Evolutionary conservation across 2,888 invertebrate genomes (phyloP).

Genomic region (Vanessa cardui): DNA sequence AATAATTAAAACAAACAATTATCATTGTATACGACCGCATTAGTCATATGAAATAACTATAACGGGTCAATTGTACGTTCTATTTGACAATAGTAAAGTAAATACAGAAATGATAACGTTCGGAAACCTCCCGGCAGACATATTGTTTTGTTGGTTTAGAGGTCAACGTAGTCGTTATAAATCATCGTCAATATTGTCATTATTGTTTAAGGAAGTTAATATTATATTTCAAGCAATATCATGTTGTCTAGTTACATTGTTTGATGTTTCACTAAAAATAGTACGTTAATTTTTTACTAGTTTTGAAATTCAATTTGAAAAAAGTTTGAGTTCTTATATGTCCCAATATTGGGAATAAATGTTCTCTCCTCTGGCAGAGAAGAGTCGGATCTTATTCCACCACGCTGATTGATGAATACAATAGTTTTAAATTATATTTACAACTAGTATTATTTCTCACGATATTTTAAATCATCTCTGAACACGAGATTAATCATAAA

Average conservation of each 20-base stretch:
- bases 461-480: too few relatives aligned
- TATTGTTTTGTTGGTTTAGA: slow-evolving; percentile 32
- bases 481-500: too few relatives aligned
- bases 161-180: slow-evolving; percentile 30
- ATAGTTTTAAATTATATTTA: too few relatives aligned
- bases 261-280: too few relatives aligned
- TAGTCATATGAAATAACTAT: slow-evolving; percentile 8
- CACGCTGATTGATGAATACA: too few relatives aligned
- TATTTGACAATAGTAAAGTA: slow-evolving; percentile 32
- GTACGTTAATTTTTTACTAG: too few relatives aligned
- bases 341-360: too few relatives aligned
- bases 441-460: too few relatives aligned
- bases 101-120: slow-evolving; percentile 30
- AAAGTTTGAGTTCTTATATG: too few relatives aligned
- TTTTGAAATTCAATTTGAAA: too few relatives aligned
- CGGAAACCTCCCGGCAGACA: slow-evolving; percentile 25
- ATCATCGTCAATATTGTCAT: slow-evolving; percentile 24
- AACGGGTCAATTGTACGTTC: slow-evolving; percentile 26
- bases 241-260: background rate
- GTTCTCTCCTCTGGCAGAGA: too few relatives aligned
- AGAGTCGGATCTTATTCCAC: too few relatives aligned
- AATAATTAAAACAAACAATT: background rate
- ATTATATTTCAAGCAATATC: background rate
- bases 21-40: background rate
- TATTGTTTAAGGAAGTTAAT: slow-evolving; percentile 6